Percentiles rank a stretch among this genome's conserved stretches.
Evolutionary conservation across 1,140 invertebrate genomes (phyloP).

Genomic region (Ostrea denselamellosa): DNA sequence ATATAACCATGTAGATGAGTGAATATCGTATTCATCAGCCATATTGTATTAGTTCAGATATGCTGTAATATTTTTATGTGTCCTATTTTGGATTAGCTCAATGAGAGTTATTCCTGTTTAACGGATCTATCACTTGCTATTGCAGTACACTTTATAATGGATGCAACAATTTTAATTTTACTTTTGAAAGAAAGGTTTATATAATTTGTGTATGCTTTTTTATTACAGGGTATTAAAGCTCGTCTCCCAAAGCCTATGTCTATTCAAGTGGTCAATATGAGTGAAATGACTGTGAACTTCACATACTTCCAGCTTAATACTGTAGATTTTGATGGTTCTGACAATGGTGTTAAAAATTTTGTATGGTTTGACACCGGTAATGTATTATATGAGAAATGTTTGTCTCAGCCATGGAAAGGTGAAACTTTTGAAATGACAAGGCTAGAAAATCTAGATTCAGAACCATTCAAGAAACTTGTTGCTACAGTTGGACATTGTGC

Average conservation of each 20-base stretch:
- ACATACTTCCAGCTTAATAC: slow-evolving; percentile 92
- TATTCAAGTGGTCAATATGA: slow-evolving; percentile 88
- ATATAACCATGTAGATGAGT: no score
- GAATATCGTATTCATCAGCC: no score
- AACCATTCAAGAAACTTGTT: slow-evolving; percentile 87
- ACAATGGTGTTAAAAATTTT: slow-evolving; percentile 86
- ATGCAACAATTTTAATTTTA: no score
- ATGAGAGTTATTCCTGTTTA: no score
- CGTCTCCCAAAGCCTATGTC: slow-evolving; percentile 87
- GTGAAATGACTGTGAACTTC: slow-evolving; percentile 88
- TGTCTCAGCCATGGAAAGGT: slow-evolving; percentile 70
- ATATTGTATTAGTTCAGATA: no score
- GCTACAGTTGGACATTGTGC: slow-evolving; percentile 73
- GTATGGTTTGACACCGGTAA: slow-evolving; percentile 86
- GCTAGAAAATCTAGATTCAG: slow-evolving; percentile 87
- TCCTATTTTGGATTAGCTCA: no score
- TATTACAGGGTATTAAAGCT: slow-evolving; percentile 62
- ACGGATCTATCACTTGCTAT: no score
- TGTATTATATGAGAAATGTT: slow-evolving; percentile 83
- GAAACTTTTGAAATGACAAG: slow-evolving; percentile 83
- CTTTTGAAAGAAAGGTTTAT: neutral
- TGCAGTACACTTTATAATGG: no score
- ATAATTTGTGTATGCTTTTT: neutral
- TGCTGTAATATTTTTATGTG: no score
- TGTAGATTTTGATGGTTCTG: slow-evolving; percentile 82